These are phyloP conservation scores for Halichoerus grypus DNA, from an alignment of 2,113 vertebrate genomes.

Conservation along the genomic window DNA sequence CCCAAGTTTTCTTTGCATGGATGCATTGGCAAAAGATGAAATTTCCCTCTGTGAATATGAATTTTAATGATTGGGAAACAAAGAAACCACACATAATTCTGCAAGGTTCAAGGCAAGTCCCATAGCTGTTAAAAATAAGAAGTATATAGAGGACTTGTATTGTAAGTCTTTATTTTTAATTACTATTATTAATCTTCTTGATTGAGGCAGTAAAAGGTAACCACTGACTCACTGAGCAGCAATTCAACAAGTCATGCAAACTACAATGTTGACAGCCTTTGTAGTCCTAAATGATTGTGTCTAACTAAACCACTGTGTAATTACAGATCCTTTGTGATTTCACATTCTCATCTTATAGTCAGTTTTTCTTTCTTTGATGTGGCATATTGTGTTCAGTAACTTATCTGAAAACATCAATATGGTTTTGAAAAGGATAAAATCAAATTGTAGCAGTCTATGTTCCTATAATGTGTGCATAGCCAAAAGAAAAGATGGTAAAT, in stretches of 20 bases:
- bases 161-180: conserved; percentile 59
- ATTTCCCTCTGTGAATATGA: conserved; percentile 38
- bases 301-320: conserved; percentile 55
- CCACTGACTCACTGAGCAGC: conserved; percentile 41
- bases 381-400: conserved; percentile 55
- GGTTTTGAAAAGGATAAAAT: conserved; percentile 72
- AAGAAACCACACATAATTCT: conserved; percentile 38
- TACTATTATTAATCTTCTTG: conserved; percentile 63
- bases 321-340: conserved; percentile 69
- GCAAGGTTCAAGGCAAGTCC: conserved; percentile 14
- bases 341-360: conserved; percentile 50
- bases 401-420: conserved; percentile 64
- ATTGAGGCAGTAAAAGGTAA: conserved; percentile 54
- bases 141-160: not conserved
- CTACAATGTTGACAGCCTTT: conserved; percentile 29
- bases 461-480: not conserved
- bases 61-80: conserved; percentile 33
- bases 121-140: conserved; percentile 3
- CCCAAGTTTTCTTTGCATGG: not conserved
- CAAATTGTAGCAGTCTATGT: conserved; percentile 8
- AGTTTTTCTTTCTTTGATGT: conserved; percentile 69
- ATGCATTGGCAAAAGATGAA: not conserved
- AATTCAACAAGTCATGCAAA: conserved; percentile 29
- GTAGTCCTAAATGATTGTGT: conserved; percentile 41
- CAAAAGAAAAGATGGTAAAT: conserved; percentile 28